Conservation (phyloP, 2,888 invertebrate genomes). For the Spatulosminthurus flaviceps region DNA sequence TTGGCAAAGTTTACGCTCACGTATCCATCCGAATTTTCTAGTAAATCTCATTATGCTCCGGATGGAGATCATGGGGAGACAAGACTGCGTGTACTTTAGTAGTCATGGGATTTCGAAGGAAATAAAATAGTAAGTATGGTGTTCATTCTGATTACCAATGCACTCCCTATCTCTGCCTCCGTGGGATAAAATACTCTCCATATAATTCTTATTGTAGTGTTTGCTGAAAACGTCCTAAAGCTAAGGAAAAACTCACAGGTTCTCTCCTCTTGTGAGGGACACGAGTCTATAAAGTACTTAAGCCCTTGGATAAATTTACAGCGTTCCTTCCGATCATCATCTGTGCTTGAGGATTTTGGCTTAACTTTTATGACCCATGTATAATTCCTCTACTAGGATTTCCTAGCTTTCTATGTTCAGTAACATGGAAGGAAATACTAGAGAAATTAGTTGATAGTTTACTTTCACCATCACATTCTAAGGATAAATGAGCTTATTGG, state of each 20-base stretch:
- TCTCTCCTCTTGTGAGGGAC: not conserved
- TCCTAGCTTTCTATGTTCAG: too few species aligned
- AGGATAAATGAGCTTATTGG: too few species aligned
- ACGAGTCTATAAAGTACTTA: not conserved
- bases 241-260: not conserved
- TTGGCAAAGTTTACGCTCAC: not conserved
- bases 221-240: too few species aligned
- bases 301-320: not conserved
- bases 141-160: not conserved
- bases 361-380: slow-evolving; percentile 36
- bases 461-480: too few species aligned
- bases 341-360: slow-evolving; percentile 17
- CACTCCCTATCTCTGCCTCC: too few species aligned
- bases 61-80: not conserved
- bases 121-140: too few species aligned
- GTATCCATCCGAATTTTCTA: not conserved
- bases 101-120: too few species aligned
- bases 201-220: too few species aligned
- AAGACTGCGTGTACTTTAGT: not conserved
- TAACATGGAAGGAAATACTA: too few species aligned
- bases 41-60: not conserved
- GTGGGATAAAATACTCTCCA: too few species aligned
- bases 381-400: not conserved
- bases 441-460: too few species aligned
- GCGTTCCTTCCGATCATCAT: not conserved